Conservation (phyloP, 2,113 vertebrate genomes). For the Trogon surrucura region DNA sequence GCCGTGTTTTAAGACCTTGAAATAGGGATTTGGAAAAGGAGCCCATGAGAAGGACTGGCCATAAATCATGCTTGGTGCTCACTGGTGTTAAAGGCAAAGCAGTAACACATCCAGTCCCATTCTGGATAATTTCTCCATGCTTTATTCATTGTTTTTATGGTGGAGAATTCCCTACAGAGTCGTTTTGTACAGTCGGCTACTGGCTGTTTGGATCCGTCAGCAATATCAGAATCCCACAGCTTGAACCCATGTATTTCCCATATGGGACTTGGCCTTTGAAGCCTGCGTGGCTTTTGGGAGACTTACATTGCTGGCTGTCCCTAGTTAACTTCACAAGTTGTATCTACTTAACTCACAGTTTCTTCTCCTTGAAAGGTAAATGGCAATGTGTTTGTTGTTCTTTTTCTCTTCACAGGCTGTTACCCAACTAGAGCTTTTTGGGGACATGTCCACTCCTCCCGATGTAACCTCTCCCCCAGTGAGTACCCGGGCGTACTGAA, state of each 20-base stretch:
- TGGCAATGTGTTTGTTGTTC: neutral
- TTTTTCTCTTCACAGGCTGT: constrained; percentile 87
- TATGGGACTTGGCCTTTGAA: neutral
- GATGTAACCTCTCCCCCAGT: constrained; percentile 98
- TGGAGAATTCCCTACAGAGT: neutral
- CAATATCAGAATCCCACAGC: neutral
- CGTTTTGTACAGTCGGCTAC: neutral
- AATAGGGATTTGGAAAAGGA: neutral
- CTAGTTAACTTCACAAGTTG: neutral
- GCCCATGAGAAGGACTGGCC: neutral
- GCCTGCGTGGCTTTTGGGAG: neutral
- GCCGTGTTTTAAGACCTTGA: neutral
- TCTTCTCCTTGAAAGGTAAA: constrained; percentile 13
- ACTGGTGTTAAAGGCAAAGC: neutral
- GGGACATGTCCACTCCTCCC: constrained; percentile 98
- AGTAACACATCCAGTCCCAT: neutral
- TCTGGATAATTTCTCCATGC: neutral
- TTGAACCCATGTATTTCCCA: neutral
- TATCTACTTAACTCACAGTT: neutral
- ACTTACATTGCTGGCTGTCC: neutral
- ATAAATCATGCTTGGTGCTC: neutral
- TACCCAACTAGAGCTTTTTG: constrained; percentile 98
- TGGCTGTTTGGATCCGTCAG: neutral
- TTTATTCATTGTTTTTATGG: neutral
- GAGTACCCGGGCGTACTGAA: constrained; percentile 69